Base-by-base conservation (phyloP, 2,797 vertebrate species). In the Catharus ustulatus region DNA sequence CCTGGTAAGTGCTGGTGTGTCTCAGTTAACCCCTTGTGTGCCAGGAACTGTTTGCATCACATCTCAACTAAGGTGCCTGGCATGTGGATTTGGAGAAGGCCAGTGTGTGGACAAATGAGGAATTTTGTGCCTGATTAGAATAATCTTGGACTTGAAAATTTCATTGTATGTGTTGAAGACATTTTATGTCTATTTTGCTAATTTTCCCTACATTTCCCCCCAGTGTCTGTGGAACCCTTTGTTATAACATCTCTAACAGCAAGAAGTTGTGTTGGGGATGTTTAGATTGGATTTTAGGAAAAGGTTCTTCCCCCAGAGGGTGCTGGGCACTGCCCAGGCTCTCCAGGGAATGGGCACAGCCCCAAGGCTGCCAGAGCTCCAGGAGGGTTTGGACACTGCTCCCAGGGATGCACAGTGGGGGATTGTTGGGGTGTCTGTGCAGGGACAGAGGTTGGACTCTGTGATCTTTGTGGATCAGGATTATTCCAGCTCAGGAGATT, bases 361-460 rank as follows among this genome's bases (percentile, higher is more conserved):
- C 57, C 16, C 3, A 0, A 19, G 32, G 58, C 45, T 84, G 29
- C 18, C 52, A 36, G 21, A 84, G 51, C 40, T 20, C 52, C 6
- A 42, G 73, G 6, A 36, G 26, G 0, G 0, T 40, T 64, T 34
- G 64, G 24, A 19, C 11, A 55, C 0, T 0, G 0, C 34, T 69
- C 0, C 0, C 42, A 48, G 40, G 46, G 54, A n/a, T 52, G 40
- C 8, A 0, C 14, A 29, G 45, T n/a, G 6, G 38, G 52, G 24
- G 58, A 5, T 27, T 58, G 17, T 1, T 54, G 73, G n/a, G 26
- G 2, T 48, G 34, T 42, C 77, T 52, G 24, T 40, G 38, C 66
- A 58, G 51, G 64, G 30, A 2, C 38, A 7, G 13, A 30, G 0
- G 1, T 7, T 40, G 51, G 15, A 11, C 15, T 45, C 3, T 1